phyloP scores from a whole-genome alignment of 2,797 vertebrate genomes.

The Labroides dimidiatus region DNA sequence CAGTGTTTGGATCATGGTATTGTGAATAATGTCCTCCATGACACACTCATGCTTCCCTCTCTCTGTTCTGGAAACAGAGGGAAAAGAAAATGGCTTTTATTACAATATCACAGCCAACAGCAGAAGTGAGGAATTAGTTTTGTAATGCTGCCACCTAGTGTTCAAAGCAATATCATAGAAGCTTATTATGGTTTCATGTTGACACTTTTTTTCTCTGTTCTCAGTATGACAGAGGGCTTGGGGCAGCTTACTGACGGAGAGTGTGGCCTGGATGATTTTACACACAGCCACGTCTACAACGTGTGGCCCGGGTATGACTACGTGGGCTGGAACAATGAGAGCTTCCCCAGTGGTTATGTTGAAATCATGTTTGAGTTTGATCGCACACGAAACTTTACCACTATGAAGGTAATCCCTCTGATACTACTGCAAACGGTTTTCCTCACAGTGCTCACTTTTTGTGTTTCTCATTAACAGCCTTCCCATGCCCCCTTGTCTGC shows the following conservation, averaged over 20 bases:
- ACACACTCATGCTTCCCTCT: conserved; percentile 54
- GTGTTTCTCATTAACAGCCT: neutral
- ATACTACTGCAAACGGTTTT: neutral
- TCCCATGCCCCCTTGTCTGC: neutral
- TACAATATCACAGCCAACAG: conserved; percentile 45
- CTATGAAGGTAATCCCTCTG: conserved; percentile 90
- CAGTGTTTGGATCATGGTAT: conserved; percentile 65
- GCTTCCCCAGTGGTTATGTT: conserved; percentile 87
- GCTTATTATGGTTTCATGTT: neutral
- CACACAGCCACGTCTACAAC: conserved; percentile 91
- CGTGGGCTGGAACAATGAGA: conserved; percentile 95
- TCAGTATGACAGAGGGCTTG: conserved; percentile 96
- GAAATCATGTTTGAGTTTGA: conserved; percentile 98
- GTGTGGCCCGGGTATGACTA: conserved; percentile 97
- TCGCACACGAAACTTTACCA: conserved; percentile 94
- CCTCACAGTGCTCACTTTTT: neutral
- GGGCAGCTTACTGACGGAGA: conserved; percentile 97
- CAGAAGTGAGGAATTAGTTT: conserved; percentile 8
- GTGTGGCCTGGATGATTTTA: conserved; percentile 94
- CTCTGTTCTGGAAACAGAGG: conserved; percentile 36
- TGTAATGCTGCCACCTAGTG: conserved; percentile 77
- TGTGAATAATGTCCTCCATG: conserved; percentile 83
- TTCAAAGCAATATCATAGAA: conserved; percentile 3
- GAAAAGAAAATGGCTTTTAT: conserved; percentile 69
- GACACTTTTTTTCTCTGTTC: conserved; percentile 1